Percentiles rank a stretch among this genome's conserved stretches.
Evolutionary conservation across 2,888 invertebrate species (phyloP).

Genomic region (Ophioninae sp.): DNA sequence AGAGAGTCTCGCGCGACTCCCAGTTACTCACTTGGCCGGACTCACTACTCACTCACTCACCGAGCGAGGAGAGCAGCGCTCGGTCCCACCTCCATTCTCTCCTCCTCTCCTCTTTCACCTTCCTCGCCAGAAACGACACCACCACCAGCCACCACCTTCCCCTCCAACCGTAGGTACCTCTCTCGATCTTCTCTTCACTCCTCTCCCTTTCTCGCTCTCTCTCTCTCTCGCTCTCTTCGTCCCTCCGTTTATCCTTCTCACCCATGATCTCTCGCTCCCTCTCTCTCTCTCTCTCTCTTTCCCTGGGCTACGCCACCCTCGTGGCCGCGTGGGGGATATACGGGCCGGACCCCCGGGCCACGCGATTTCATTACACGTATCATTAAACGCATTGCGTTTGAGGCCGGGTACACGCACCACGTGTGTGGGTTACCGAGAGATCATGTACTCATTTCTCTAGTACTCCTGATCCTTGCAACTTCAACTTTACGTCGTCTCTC

Average conservation of each 20-base stretch:
- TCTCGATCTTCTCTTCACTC: slow-evolving; percentile 35
- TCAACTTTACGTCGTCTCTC: slow-evolving; percentile 14
- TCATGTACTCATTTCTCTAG: slow-evolving; percentile 25
- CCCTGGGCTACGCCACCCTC: slow-evolving; percentile 62
- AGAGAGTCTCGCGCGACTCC: slow-evolving; percentile 77
- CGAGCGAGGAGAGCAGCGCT: slow-evolving; percentile 41
- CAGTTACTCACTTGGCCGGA: slow-evolving; percentile 78
- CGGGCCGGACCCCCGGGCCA: slow-evolving; percentile 70
- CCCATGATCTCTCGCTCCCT: slow-evolving; percentile 13
- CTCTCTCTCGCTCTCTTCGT: slow-evolving; percentile 39
- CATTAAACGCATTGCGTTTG: slow-evolving; percentile 70
- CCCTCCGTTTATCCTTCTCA: slow-evolving; percentile 25
- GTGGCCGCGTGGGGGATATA: slow-evolving; percentile 57
- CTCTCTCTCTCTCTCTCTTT: slow-evolving; percentile 44
- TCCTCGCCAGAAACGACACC: slow-evolving; percentile 44
- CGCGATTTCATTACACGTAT: slow-evolving; percentile 76
- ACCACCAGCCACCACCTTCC: slow-evolving; percentile 54
- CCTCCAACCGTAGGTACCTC: slow-evolving; percentile 43
- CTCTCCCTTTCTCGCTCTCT: background rate
- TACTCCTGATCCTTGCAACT: slow-evolving; percentile 13
- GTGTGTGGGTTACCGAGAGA: slow-evolving; percentile 49
- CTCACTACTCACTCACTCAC: slow-evolving; percentile 70
- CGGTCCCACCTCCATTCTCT: slow-evolving; percentile 70
- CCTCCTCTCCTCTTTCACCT: slow-evolving; percentile 72
- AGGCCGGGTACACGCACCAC: slow-evolving; percentile 47